Conservation (phyloP, 1,140 invertebrate genomes). For the Copidosoma floridanum region DNA sequence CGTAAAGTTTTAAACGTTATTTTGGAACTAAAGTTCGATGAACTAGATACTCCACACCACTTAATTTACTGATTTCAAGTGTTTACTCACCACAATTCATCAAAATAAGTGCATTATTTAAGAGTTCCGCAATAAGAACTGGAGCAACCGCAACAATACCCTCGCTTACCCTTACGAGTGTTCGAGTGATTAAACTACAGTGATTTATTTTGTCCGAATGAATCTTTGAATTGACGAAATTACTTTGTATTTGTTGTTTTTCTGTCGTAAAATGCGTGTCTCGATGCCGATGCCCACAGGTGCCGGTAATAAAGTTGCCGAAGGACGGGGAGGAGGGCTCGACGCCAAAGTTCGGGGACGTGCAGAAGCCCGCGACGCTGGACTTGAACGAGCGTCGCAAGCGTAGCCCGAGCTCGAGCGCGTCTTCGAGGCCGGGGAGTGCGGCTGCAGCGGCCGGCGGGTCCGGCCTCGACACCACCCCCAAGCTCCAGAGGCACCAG, state of each 20-base stretch:
- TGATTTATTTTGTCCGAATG: too few relatives aligned
- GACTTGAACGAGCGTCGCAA: slow-evolving; percentile 49
- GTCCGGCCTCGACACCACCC: slow-evolving; percentile 39
- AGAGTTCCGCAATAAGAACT: too few relatives aligned
- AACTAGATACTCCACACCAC: too few relatives aligned
- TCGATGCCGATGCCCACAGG: slow-evolving; percentile 26
- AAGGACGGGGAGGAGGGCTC: slow-evolving; percentile 17
- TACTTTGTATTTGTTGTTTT: neutral
- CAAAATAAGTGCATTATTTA: too few relatives aligned
- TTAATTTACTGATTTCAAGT: too few relatives aligned
- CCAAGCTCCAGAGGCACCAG: slow-evolving; percentile 48
- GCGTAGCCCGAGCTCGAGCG: slow-evolving; percentile 26
- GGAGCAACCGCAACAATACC: too few relatives aligned
- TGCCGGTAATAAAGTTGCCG: slow-evolving; percentile 31
- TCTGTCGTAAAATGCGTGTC: neutral
- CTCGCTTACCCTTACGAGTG: too few relatives aligned
- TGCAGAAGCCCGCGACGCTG: slow-evolving; percentile 48
- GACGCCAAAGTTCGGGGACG: slow-evolving; percentile 31
- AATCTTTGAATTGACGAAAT: too few relatives aligned
- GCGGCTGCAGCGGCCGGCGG: slow-evolving; percentile 14
- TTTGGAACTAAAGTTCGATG: too few relatives aligned
- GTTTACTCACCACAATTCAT: too few relatives aligned
- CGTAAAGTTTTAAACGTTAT: too few relatives aligned
- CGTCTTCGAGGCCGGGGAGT: slow-evolving; percentile 2
- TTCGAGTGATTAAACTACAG: too few relatives aligned